Percentiles rank a stretch among this genome's conserved stretches.
Evolutionary conservation across 2,113 vertebrate genomes (phyloP).

Genomic region (Charina bottae): DNA sequence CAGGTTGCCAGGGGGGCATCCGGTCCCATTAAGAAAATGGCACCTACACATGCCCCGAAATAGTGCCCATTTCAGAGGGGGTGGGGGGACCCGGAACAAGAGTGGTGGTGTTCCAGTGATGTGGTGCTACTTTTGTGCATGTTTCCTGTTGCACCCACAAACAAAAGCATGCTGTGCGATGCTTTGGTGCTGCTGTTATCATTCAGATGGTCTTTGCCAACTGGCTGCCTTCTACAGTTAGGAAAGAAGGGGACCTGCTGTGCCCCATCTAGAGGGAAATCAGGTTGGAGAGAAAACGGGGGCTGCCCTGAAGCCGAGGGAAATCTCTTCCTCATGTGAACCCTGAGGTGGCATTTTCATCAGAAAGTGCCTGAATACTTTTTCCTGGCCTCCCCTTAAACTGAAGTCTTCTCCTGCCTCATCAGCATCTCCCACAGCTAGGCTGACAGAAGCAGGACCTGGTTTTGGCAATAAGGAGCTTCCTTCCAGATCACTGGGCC

Average conservation of each 20-base stretch:
- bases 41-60: not conserved
- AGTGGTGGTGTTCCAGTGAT: not conserved
- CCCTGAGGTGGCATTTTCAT: not conserved
- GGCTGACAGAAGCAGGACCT: not conserved
- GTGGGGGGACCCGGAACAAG: not conserved
- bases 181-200: not conserved
- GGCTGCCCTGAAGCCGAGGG: not conserved
- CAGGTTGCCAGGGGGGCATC: not conserved
- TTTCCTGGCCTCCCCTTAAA: not conserved
- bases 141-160: not conserved
- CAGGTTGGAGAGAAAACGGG: not conserved
- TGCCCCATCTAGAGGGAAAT: not conserved
- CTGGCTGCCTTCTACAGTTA: not conserved
- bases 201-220: not conserved
- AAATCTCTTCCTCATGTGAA: not conserved
- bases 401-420: not conserved
- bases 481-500: not conserved
- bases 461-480: not conserved
- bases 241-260: not conserved
- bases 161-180: not conserved
- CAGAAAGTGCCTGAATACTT: not conserved
- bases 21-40: not conserved
- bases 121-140: not conserved
- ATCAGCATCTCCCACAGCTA: not conserved
- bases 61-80: not conserved